Base-by-base conservation (phyloP, 1,140 invertebrate species). In the Aphaenogaster ashmeadi region DNA sequence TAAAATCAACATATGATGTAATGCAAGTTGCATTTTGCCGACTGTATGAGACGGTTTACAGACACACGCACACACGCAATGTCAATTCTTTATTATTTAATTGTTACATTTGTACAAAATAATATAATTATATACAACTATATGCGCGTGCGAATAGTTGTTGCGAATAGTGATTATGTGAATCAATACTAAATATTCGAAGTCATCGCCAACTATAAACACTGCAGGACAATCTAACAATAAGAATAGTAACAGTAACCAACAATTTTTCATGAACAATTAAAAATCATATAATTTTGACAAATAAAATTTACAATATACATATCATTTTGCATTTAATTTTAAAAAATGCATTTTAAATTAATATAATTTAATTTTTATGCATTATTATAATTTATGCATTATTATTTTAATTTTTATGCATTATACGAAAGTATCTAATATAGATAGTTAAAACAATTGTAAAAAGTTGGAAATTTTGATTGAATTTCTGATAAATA, bases 11-110 rank as follows among this genome's bases (percentile, higher is more conserved):
- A 60, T 27, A 21, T 11, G 18, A 54, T 50, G n/a, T 18, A 52
- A 56, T n/a, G n/a, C 52, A 67, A 87, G 85, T 81, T 69, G 50
- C 38, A 69, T 18, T 81, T 87, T 50, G 78, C 41, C 77, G 66
- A 81, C 36, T 44, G 41, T 60, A 87, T 69, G n/a, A 62, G 44
- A 85, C 21, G 58, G 41, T 83, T 83, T 58, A 83, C 52, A 83
- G 41, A 83, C 64, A 67, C 64, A 44, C 38, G 38, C 64, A 67
- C 64, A 67, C 64, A 67, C 38, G 21, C 50, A 83, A 72, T 69
- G 18, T 60, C 11, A n/a, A 52, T 67, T 67, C 41, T 67, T 18
- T 54, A 80, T 69, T 54, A 54, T 54, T 38, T 80, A 67, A 66
- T 56, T 69, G 13, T 44, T 52, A 80, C 3, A 38, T 54, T 8